Evolutionary conservation across 1,140 invertebrate genomes (phyloP).

Genomic region (Potamilus streckersoni): DNA sequence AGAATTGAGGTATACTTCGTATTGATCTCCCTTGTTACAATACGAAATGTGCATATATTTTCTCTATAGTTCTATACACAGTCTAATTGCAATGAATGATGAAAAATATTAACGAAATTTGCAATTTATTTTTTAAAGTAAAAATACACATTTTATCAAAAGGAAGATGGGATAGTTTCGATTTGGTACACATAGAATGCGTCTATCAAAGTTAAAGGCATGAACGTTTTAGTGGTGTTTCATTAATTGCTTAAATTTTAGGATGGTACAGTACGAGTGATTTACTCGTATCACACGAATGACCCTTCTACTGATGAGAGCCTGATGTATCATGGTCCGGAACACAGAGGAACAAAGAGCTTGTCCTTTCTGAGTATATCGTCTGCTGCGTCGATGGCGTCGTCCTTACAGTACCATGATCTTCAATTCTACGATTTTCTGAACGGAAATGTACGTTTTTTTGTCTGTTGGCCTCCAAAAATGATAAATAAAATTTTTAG

Average conservation of each 20-base stretch:
- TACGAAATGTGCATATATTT: too few species aligned
- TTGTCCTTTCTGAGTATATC: conserved; percentile 4
- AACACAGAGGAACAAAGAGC: conserved; percentile 16
- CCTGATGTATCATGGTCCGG: conserved; percentile 16
- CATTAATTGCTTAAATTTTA: background rate
- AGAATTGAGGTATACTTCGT: conserved; percentile 22
- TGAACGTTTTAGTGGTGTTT: background rate
- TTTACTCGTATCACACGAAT: conserved; percentile 19
- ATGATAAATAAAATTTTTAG: too few species aligned
- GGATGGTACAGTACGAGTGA: conserved; percentile 18
- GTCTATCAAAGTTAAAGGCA: background rate
- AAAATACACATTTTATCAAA: background rate
- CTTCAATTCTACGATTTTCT: conserved; percentile 17
- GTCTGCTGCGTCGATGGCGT: background rate
- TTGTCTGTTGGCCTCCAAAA: too few species aligned
- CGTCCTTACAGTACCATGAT: background rate
- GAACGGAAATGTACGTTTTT: conserved; percentile 18
- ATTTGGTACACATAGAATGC: background rate
- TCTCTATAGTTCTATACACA: too few species aligned
- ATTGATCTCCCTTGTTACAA: background rate
- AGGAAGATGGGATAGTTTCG: background rate
- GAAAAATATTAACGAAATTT: too few species aligned
- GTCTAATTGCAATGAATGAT: too few species aligned
- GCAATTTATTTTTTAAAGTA: too few species aligned
- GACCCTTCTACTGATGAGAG: conserved; percentile 13